These are phyloP conservation scores for Caenorhabditis sp. DNA, from an alignment of 2,888 invertebrate species.

Conservation along the genomic window DNA sequence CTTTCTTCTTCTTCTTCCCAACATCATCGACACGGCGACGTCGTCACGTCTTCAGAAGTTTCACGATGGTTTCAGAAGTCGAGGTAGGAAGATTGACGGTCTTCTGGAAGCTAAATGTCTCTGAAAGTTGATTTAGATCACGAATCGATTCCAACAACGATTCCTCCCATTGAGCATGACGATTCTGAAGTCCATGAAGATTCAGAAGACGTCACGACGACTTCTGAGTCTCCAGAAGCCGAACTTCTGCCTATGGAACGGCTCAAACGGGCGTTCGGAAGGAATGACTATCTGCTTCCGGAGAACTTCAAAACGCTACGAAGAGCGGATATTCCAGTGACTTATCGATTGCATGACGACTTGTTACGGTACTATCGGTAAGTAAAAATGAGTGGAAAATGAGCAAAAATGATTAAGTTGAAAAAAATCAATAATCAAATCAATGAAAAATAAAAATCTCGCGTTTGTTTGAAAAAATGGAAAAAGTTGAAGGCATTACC, in stretches of 20 bases:
- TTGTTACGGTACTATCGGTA: conserved; percentile 78
- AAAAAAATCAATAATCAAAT: too few relatives aligned
- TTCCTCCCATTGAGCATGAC: background rate
- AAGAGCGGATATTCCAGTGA: conserved; percentile 81
- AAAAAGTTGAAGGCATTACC: too few relatives aligned
- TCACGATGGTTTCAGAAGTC: too few relatives aligned
- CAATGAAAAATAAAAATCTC: too few relatives aligned
- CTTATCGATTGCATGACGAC: conserved; percentile 81
- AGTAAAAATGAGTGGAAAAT: too few relatives aligned
- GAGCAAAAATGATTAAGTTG: too few relatives aligned
- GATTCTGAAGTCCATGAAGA: background rate
- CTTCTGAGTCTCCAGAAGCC: background rate
- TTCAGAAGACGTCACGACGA: too few relatives aligned
- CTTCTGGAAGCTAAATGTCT: too few relatives aligned
- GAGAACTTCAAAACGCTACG: conserved; percentile 78
- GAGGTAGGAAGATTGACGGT: too few relatives aligned
- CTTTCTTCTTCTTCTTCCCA: background rate
- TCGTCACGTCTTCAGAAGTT: background rate
- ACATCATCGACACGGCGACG: conserved; percentile 2
- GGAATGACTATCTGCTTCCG: conserved; percentile 78
- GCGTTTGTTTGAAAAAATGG: too few relatives aligned
- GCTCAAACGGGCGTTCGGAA: conserved; percentile 71
- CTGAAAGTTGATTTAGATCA: too few relatives aligned
- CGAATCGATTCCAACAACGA: background rate
- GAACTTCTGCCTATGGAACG: conserved; percentile 49